Evolutionary conservation across 2,113 vertebrate genomes (phyloP).

Genomic region (Carassius auratus): DNA sequence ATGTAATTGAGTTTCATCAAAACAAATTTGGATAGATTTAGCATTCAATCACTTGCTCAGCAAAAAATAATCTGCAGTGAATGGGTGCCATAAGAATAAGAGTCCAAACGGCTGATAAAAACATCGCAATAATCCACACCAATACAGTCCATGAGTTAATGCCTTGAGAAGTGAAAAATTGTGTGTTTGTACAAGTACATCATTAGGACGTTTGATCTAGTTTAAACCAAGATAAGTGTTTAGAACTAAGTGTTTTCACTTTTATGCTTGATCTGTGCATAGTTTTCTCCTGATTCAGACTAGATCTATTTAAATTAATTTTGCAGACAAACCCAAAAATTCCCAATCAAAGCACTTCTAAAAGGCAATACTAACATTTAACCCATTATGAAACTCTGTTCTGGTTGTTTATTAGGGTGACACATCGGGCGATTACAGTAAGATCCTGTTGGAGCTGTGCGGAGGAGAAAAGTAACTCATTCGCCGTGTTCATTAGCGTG

Average conservation of each 20-base stretch:
- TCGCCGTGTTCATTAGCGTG: background rate
- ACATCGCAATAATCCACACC: background rate
- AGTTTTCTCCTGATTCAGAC: background rate
- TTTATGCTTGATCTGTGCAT: background rate
- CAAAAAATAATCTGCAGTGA: background rate
- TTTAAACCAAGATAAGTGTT: no score
- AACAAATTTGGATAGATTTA: background rate
- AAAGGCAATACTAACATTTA: background rate
- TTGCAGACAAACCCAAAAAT: background rate
- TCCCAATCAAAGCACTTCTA: no score
- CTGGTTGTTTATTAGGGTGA: conserved; percentile 79
- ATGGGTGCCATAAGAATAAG: background rate
- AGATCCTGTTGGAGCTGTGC: conserved; percentile 88
- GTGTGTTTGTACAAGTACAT: no score
- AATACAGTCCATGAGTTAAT: no score
- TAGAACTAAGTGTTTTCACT: no score
- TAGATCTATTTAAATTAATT: background rate
- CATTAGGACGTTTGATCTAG: no score
- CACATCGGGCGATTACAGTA: conserved; percentile 93
- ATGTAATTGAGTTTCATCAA: background rate
- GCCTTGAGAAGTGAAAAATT: no score
- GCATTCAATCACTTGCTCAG: background rate
- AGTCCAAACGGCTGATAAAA: background rate
- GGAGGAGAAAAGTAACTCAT: conserved; percentile 80
- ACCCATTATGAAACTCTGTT: background rate